These are phyloP conservation scores for Pegoplata infirma DNA, from an alignment of 2,888 invertebrate genomes.

Conservation along the genomic window DNA sequence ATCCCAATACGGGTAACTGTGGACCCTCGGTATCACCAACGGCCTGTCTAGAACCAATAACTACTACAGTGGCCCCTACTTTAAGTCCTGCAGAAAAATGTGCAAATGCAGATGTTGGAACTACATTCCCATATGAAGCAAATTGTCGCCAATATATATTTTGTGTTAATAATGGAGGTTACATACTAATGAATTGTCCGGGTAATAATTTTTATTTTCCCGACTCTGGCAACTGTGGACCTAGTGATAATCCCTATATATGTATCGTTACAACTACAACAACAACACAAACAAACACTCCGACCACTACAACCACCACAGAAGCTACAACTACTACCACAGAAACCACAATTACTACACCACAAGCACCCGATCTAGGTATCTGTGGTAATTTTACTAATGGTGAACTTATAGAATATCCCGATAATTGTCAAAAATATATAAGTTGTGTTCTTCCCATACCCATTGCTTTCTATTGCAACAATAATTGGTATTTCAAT, in stretches of 20 bases:
- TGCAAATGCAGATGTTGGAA: conserved; percentile 53
- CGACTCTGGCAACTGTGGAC: conserved; percentile 66
- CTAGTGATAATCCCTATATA: conserved; percentile 61
- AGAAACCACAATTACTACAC: not conserved
- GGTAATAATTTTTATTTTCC: conserved; percentile 68
- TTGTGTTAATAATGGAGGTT: conserved; percentile 64
- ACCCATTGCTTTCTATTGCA: conserved; percentile 70
- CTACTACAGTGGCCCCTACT: conserved; percentile 43
- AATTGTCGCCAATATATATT: conserved; percentile 67
- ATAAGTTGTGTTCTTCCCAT: conserved; percentile 70
- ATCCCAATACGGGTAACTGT: conserved; percentile 66
- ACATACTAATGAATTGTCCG: conserved; percentile 65
- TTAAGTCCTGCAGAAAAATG: conserved; percentile 59
- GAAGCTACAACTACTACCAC: not conserved
- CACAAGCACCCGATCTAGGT: conserved; percentile 24
- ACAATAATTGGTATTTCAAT: conserved; percentile 66
- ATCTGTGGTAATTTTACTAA: conserved; percentile 64
- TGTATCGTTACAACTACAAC: conserved; percentile 8
- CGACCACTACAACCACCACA: not conserved
- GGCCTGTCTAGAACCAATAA: conserved; percentile 61
- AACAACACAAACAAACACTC: not conserved
- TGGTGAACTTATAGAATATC: conserved; percentile 69
- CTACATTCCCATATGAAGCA: conserved; percentile 59
- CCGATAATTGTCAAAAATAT: conserved; percentile 69
- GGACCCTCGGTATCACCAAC: conserved; percentile 65